These are phyloP conservation scores for Lamellibrachia luymesi DNA, from an alignment of 1,140 invertebrate genomes.

Conservation along the genomic window DNA sequence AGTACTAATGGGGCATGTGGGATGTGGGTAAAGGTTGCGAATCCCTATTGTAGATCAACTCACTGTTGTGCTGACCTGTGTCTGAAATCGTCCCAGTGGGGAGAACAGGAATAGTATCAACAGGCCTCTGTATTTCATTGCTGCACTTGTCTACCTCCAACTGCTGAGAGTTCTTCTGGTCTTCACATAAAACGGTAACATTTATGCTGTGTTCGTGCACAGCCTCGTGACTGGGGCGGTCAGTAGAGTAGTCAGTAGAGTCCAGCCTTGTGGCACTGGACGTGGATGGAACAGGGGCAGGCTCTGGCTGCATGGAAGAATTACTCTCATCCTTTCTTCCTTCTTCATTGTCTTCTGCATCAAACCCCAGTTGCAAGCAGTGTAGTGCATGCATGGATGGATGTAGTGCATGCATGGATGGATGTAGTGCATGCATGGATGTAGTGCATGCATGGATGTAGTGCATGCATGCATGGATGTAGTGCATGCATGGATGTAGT, in stretches of 20 bases:
- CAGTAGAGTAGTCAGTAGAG: not conserved
- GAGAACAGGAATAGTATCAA: not conserved
- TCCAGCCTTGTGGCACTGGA: not conserved
- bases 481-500: too few species aligned
- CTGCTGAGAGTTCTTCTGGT: not conserved
- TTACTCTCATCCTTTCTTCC: not conserved
- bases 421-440: too few species aligned
- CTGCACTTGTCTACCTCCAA: not conserved
- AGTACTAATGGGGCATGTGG: too few species aligned
- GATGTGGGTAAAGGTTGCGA: too few species aligned
- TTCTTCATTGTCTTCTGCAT: not conserved
- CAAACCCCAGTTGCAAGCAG: not conserved
- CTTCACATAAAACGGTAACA: not conserved
- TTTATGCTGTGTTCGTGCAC: not conserved
- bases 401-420: too few species aligned
- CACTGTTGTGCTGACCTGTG: not conserved
- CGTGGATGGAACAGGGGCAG: too few species aligned
- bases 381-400: too few species aligned
- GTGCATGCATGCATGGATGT: too few species aligned
- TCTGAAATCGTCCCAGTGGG: not conserved
- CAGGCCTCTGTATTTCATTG: not conserved
- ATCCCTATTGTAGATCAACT: not conserved
- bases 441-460: too few species aligned
- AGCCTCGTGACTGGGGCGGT: not conserved
- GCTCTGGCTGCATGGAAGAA: not conserved